Base-by-base conservation (phyloP, 2,113 vertebrate genomes). In the Gymnarchus niloticus region DNA sequence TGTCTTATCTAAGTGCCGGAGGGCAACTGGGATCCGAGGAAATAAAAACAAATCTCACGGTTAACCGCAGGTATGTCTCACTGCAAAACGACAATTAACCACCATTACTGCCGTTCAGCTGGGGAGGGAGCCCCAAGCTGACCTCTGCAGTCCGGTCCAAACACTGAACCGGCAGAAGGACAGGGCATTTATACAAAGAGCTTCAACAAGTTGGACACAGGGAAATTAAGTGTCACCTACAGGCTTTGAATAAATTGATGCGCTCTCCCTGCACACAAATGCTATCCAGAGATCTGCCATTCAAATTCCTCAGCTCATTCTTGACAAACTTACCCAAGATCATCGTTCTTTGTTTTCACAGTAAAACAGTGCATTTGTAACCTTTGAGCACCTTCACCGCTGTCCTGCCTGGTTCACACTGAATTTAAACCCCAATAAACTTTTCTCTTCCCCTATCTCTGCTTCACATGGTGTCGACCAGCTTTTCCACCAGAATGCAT, bases 1-100 rank as follows among this genome's bases (percentile, higher is more conserved):
- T 59, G 51, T 82, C 49, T 85, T 85, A 76, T 85, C 49, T 69
- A 56, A 85, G 84, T 85, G 59, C 69, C 51, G 59, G 25, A 56
- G 84, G 84, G 65, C 61, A 73, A 85, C 44, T 52, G 84, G 59
- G 46, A 51, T 23, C 25, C 84, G n/a, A 54, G 46, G 65, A 85
- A 52, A 85, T 85, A 85, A 54, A 85, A 73, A 85, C 69, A 85
- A 85, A 76, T 85, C 48, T 41, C 49, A 9, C 48, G 37, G 84
- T 44, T 33, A 52, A 76, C 28, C n/a, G 80, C 80, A 52, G 51
- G 84, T 51, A 56, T 48, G 51, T 51, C 51, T 56, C 49, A 7
- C 59, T 23, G 49, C 61, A 54, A 37, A 56, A 8, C 25, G 49
- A 76, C 51, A 37, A 37, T 76, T 76, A 85, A 23, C 19, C 28